phyloP scores from a whole-genome alignment of 92 coral and sea anemone genomes.

The Zoanthus solanderi region DNA sequence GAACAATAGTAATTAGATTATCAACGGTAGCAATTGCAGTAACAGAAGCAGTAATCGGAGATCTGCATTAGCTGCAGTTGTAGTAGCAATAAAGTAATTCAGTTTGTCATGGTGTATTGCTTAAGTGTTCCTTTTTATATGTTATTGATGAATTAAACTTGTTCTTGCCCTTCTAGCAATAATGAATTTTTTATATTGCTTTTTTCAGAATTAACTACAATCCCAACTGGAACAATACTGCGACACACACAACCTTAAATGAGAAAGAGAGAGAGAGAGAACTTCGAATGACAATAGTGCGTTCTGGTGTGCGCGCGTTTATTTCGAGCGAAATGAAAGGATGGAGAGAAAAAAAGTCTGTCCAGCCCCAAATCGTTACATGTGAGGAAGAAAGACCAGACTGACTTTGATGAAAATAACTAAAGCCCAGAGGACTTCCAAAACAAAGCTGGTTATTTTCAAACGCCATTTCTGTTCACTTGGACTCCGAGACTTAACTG shows the following conservation, averaged over 20 bases:
- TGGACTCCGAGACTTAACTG: background rate
- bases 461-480: background rate
- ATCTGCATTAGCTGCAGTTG: too few relatives aligned
- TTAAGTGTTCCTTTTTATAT: background rate
- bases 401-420: background rate
- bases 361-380: constrained; percentile 22
- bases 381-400: background rate
- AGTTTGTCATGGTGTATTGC: background rate
- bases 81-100: too few relatives aligned
- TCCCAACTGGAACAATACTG: constrained; percentile 23
- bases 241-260: constrained; percentile 23
- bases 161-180: background rate
- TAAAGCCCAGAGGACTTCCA: background rate
- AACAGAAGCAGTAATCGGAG: too few relatives aligned
- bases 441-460: background rate
- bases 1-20: too few relatives aligned
- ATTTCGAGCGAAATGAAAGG: constrained; percentile 27
- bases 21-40: too few relatives aligned
- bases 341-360: constrained; percentile 7
- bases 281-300: constrained; percentile 37
- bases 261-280: constrained; percentile 47
- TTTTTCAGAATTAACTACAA: constrained; percentile 39
- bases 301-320: constrained; percentile 34
- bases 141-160: too few relatives aligned
- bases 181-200: background rate